Base-by-base conservation (phyloP, 2,113 vertebrate genomes). In the Arizona elegans region DNA sequence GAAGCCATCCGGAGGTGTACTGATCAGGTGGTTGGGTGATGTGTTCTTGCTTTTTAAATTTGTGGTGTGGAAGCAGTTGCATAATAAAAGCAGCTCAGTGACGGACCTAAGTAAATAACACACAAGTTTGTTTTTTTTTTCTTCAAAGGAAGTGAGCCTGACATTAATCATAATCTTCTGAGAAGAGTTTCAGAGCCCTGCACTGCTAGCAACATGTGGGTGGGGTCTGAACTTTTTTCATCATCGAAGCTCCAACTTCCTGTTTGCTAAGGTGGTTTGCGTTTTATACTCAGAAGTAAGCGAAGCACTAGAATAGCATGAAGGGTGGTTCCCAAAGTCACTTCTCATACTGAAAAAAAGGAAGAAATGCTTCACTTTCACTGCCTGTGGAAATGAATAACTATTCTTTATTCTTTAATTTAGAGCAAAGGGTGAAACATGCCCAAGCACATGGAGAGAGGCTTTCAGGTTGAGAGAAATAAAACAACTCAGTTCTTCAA, bases 261-360 rank as follows among this genome's bases (percentile, higher is more conserved):
- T 97, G 95, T 97, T 97, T 97, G 96, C 95, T 95, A 97, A 96
- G 95, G 93, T 95, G 95, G 91, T 95, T 96, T 94, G 33, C 87
- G 95, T 93, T 96, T 54, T 89, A 52, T 95, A 92, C 0, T 0
- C 94, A 95, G 89, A 58, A 94, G 85, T 94, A 94, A 96, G 95
- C 88, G 93, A 94, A 93, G 94, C 96, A 96, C 95, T 62, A 75
- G 91, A 95, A 94, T 92, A 92, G 87, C 94, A 93, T 62, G 94
- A 89, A 93, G 86, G 92, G 93, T 50, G 88, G 87, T 95, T 93
- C 94, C 94, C 95, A 96, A 86, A 90, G 65, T 90, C 91, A 85
- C 88, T 94, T 56, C 70, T 93, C 90, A 38, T 54, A 87, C 70
- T 29, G 26, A n/a, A 92, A 96, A 21, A 93, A 91, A 90, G 43